Percentiles rank a stretch among this genome's conserved stretches.
phyloP scores from a whole-genome alignment of 2,888 invertebrate genomes.

The Prosapia bicincta region DNA sequence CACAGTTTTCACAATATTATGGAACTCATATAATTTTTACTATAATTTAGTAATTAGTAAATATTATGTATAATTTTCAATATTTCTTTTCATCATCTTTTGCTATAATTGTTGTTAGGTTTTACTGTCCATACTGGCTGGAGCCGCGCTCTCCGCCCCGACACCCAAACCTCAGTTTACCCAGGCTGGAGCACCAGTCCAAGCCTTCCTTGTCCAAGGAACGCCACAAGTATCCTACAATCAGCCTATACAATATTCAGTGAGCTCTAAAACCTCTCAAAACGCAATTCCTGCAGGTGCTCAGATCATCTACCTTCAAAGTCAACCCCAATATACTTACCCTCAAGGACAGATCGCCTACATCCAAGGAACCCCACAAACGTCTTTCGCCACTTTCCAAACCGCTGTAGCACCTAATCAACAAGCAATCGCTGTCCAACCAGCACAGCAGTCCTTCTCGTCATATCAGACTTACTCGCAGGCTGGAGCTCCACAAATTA shows the following conservation, averaged over 20 bases:
- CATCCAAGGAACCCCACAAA: slow-evolving; percentile 6
- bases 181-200: not conserved
- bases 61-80: too few relatives aligned
- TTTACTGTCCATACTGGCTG: not conserved
- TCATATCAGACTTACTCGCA: not conserved
- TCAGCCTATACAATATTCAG: not conserved
- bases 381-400: not conserved
- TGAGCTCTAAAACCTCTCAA: not conserved
- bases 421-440: not conserved
- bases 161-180: not conserved
- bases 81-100: too few relatives aligned
- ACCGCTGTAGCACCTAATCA: not conserved
- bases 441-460: not conserved
- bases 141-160: not conserved
- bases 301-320: slow-evolving; percentile 18
- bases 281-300: not conserved
- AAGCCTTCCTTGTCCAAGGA: not conserved
- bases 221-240: slow-evolving; percentile 2
- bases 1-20: too few relatives aligned
- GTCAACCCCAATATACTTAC: slow-evolving; percentile 12
- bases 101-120: too few relatives aligned
- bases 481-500: not conserved
- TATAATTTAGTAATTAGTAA: too few relatives aligned
- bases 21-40: too few relatives aligned
- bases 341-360: slow-evolving; percentile 14